Percentiles rank a stretch among this genome's conserved stretches.
These are phyloP conservation scores for Hirudinaria manillensis DNA, from an alignment of 2,888 invertebrate species.

Conservation along the genomic window DNA sequence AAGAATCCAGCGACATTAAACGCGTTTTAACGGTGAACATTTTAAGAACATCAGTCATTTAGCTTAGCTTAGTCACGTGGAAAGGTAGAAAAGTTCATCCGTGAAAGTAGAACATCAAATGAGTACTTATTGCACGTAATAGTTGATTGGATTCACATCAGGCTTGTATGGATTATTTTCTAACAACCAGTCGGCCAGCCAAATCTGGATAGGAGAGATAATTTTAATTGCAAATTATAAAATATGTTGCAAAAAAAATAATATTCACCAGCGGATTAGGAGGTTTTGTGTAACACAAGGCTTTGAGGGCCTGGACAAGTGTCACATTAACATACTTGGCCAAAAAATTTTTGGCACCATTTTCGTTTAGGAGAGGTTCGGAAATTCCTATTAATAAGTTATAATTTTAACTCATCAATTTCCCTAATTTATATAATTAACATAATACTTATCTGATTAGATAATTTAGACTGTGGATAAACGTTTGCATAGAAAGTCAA, in stretches of 20 bases:
- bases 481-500: not conserved
- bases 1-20: too few species aligned
- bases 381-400: conserved; percentile 62
- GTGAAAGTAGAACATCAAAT: too few species aligned
- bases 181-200: conserved; percentile 72
- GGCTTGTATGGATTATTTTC: conserved; percentile 71
- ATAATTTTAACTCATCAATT: not conserved
- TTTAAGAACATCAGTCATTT: too few species aligned
- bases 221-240: not conserved
- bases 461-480: not conserved
- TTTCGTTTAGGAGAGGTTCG: conserved; percentile 66
- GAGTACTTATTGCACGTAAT: conserved; percentile 20
- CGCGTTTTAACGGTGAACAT: too few species aligned
- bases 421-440: not conserved
- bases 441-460: not conserved
- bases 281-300: conserved; percentile 68
- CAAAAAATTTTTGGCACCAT: conserved; percentile 65
- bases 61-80: too few species aligned
- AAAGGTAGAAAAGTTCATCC: too few species aligned
- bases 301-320: conserved; percentile 59
- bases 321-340: conserved; percentile 65
- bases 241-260: not conserved
- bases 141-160: conserved; percentile 41
- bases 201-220: conserved; percentile 55
- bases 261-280: conserved; percentile 64